Conservation (phyloP, 2,888 invertebrate species). For the Rambutsinella grinnellia region DNA sequence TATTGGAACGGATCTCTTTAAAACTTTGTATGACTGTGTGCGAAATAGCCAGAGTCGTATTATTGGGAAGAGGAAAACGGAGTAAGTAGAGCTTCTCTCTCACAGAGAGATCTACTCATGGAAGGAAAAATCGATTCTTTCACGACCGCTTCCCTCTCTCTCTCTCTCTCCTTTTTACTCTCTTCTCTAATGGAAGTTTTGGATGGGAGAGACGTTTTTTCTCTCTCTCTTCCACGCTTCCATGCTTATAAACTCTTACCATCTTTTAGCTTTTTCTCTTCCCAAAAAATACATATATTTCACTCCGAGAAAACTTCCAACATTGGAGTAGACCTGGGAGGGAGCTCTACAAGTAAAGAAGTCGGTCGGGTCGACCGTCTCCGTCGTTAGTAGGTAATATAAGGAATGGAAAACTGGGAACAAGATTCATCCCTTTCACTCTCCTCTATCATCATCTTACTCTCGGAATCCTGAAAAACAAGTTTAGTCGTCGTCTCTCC, state of each 20-base stretch:
- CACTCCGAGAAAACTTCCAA: neutral
- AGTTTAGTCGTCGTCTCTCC: constrained; percentile 1
- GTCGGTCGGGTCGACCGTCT: constrained; percentile 55
- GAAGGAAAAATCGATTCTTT: constrained; percentile 52
- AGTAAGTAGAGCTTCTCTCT: constrained; percentile 37
- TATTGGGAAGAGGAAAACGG: constrained; percentile 7
- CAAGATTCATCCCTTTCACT: constrained; percentile 40
- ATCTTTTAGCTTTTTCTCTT: constrained; percentile 2
- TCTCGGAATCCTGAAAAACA: constrained; percentile 1
- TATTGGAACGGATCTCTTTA: neutral
- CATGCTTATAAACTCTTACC: no score
- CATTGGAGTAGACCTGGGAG: constrained; percentile 39
- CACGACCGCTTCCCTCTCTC: constrained; percentile 47
- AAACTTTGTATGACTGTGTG: constrained; percentile 35
- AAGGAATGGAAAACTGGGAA: neutral
- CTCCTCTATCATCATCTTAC: constrained; percentile 36
- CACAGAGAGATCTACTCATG: constrained; percentile 48
- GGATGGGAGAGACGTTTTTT: constrained; percentile 16
- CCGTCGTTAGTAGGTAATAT: constrained; percentile 47
- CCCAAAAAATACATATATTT: neutral
- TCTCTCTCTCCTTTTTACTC: constrained; percentile 17
- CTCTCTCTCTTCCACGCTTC: neutral
- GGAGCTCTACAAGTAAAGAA: constrained; percentile 51
- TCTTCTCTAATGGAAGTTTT: neutral
- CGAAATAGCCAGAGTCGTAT: constrained; percentile 18